These are phyloP conservation scores for Pangasianodon gigas DNA, from an alignment of 2,113 vertebrate genomes.

Conservation along the genomic window DNA sequence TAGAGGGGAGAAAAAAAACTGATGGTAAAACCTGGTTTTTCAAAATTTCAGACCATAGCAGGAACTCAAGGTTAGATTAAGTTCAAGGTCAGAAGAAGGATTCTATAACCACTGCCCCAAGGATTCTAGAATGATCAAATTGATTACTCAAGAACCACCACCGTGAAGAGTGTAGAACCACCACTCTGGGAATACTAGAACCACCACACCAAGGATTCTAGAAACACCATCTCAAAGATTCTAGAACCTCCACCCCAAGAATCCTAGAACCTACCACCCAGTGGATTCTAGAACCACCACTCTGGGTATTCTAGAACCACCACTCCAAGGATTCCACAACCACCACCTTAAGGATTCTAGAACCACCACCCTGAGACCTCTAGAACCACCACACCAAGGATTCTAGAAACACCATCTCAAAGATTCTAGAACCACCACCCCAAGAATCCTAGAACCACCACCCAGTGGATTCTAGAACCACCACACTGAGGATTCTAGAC, in stretches of 20 bases:
- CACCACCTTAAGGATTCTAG: not conserved
- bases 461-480: not conserved
- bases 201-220: not conserved
- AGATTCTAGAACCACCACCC: not conserved
- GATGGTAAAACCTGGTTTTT: not conserved
- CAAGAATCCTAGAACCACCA: not conserved
- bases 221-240: not conserved
- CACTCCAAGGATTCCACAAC: not conserved
- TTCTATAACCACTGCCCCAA: not conserved
- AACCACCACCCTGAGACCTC: not conserved
- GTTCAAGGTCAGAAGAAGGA: not conserved
- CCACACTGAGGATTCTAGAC: not conserved
- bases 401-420: not conserved
- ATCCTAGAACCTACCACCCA: not conserved
- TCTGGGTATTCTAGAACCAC: not conserved
- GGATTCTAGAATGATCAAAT: not conserved
- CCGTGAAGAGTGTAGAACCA: not conserved
- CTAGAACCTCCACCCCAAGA: not conserved
- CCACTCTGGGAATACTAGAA: not conserved
- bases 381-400: not conserved
- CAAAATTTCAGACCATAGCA: not conserved
- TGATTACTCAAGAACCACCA: too few species aligned
- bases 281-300: too few species aligned
- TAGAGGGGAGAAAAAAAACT: too few species aligned
- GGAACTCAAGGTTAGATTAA: not conserved